A percentile compares a stretch with the other conserved stretches of the same genome.
phyloP scores from a whole-genome alignment of 2,113 vertebrate genomes.

The Sander vitreus region DNA sequence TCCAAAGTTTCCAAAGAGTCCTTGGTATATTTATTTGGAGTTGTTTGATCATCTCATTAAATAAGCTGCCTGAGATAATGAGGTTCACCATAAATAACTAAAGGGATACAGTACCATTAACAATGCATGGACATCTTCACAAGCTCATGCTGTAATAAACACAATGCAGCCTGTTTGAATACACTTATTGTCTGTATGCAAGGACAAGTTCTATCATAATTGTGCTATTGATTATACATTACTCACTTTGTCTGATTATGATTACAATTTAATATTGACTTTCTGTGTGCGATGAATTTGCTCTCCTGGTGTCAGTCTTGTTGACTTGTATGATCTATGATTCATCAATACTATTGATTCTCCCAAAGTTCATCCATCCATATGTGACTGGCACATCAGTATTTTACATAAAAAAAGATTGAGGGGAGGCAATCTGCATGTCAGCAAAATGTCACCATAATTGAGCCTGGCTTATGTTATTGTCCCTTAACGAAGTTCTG shows the following conservation, averaged over 20 bases:
- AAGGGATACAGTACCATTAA: constrained; percentile 10
- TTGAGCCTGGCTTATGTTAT: constrained; percentile 80
- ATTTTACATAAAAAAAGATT: constrained; percentile 88
- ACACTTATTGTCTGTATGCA: constrained; percentile 55
- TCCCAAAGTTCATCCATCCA: constrained; percentile 91
- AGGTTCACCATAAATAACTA: constrained; percentile 19
- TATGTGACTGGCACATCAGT: constrained; percentile 89
- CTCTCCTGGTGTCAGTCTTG: constrained; percentile 88
- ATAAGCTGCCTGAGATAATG: constrained; percentile 18
- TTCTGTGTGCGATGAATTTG: constrained; percentile 88
- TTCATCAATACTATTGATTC: constrained; percentile 90
- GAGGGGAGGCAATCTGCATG: constrained; percentile 82
- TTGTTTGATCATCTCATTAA: constrained; percentile 19
- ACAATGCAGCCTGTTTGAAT: constrained; percentile 76
- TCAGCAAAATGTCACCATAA: constrained; percentile 86
- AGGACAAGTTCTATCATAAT: constrained; percentile 87
- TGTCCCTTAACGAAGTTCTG: constrained; percentile 83
- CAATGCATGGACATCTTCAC: constrained; percentile 28
- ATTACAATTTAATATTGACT: constrained; percentile 93
- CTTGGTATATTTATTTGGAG: not conserved
- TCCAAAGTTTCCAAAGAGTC: constrained; percentile 29
- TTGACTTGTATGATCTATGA: constrained; percentile 89
- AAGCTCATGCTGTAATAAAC: constrained; percentile 37
- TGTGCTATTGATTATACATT: constrained; percentile 94
- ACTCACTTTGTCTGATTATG: constrained; percentile 93